phyloP scores from a whole-genome alignment of 2,113 vertebrate species.

The Bombycilla garrulus region DNA sequence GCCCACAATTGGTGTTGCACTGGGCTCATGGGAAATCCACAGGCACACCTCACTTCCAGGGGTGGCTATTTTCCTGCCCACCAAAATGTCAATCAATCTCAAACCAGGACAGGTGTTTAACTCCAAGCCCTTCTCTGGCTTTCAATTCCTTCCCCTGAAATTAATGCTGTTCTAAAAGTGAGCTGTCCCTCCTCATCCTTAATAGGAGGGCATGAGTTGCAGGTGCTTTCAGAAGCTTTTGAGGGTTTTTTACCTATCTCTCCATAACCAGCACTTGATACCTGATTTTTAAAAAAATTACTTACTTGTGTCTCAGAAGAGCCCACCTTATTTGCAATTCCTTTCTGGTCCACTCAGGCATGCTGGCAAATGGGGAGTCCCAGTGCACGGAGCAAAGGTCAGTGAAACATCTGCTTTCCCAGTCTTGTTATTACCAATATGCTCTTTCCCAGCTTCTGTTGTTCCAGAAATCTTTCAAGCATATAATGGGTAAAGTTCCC shows the following conservation, averaged over 20 bases:
- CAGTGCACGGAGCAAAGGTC: constrained; percentile 13
- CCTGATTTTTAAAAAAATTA: not conserved
- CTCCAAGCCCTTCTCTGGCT: not conserved
- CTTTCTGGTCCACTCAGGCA: not conserved
- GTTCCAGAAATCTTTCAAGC: constrained; percentile 63
- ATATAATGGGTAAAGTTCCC: constrained; percentile 67
- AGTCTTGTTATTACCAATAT: constrained; percentile 20
- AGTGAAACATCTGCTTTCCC: constrained; percentile 60
- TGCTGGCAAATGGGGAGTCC: constrained; percentile 14
- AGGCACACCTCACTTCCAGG: too few species aligned
- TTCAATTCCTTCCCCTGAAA: not conserved
- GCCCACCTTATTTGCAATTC: not conserved
- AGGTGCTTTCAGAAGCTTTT: not conserved
- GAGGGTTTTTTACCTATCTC: not conserved
- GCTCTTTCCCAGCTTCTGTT: constrained; percentile 50
- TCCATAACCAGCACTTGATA: not conserved
- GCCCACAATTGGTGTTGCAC: too few species aligned
- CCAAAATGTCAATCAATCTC: too few species aligned
- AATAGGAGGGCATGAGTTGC: not conserved
- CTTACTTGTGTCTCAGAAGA: not conserved
- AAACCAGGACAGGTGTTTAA: too few species aligned
- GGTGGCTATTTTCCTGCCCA: too few species aligned
- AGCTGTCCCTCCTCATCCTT: not conserved
- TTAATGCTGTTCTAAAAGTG: not conserved
- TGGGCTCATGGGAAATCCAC: too few species aligned